These are phyloP conservation scores for Elysia chlorotica DNA, from an alignment of 1,140 invertebrate genomes.

Conservation along the genomic window DNA sequence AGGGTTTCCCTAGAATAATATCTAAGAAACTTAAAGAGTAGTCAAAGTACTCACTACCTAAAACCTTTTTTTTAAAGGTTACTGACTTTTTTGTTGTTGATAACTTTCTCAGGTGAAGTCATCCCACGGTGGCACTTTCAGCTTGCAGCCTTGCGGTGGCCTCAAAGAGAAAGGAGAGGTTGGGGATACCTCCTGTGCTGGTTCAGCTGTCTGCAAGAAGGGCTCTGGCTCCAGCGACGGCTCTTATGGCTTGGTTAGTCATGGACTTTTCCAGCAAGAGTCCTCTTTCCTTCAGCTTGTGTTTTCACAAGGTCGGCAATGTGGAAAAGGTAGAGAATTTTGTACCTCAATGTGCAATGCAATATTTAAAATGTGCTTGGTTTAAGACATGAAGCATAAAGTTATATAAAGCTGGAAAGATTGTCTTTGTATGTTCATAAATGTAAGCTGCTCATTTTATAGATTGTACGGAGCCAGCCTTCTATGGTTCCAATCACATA, in stretches of 20 bases:
- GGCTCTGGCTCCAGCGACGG: slow-evolving; percentile 6
- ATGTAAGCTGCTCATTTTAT: too few species aligned
- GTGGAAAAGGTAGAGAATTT: slow-evolving; percentile 3
- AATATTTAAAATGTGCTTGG: too few species aligned
- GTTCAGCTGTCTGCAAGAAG: slow-evolving; percentile 2
- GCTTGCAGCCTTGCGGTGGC: slow-evolving; percentile 18
- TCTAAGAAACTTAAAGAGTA: too few species aligned
- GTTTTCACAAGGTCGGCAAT: slow-evolving; percentile 22
- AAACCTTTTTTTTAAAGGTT: too few species aligned
- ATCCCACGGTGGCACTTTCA: slow-evolving; percentile 18
- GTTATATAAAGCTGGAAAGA: too few species aligned
- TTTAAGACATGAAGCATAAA: too few species aligned
- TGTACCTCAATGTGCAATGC: too few species aligned
- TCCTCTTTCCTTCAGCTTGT: slow-evolving; percentile 20
- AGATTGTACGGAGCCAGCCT: too few species aligned
- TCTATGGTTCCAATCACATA: too few species aligned
- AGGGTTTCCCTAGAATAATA: too few species aligned
- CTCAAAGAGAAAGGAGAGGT: slow-evolving; percentile 2
- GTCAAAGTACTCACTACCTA: too few species aligned
- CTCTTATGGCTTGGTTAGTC: slow-evolving; percentile 21
- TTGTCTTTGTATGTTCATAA: too few species aligned
- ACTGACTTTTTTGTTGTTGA: neutral
- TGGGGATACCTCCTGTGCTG: slow-evolving; percentile 3
- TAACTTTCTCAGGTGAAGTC: slow-evolving; percentile 12
- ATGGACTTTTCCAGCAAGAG: slow-evolving; percentile 18